These are phyloP conservation scores for Cynopterus sphinx DNA, from an alignment of 2,797 vertebrate genomes.

Conservation along the genomic window DNA sequence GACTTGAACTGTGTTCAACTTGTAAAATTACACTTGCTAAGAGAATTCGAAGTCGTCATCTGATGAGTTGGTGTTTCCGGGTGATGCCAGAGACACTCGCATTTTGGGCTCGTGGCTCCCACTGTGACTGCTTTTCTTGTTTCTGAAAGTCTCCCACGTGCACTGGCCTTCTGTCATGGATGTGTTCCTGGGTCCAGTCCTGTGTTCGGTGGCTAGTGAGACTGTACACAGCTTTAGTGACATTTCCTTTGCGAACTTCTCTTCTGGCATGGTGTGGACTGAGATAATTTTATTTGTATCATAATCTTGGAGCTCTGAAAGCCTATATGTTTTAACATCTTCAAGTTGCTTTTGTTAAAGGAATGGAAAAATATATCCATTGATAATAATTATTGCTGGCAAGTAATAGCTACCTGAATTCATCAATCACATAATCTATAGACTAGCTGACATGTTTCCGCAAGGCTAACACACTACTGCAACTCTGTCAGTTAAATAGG, in stretches of 20 bases:
- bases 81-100: constrained; percentile 74
- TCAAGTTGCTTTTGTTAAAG: constrained; percentile 85
- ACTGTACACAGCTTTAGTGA: constrained; percentile 79
- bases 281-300: constrained; percentile 83
- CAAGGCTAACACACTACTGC: constrained; percentile 78
- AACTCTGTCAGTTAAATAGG: constrained; percentile 76
- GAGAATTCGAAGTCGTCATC: constrained; percentile 75
- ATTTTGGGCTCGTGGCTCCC: constrained; percentile 56
- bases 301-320: constrained; percentile 81
- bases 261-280: constrained; percentile 81
- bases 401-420: constrained; percentile 85
- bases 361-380: constrained; percentile 88
- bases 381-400: constrained; percentile 86
- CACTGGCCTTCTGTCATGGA: constrained; percentile 70
- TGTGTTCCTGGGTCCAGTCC: constrained; percentile 66
- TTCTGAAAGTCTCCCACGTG: constrained; percentile 72
- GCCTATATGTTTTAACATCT: constrained; percentile 84
- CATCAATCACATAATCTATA: constrained; percentile 84
- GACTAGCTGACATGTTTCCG: constrained; percentile 80
- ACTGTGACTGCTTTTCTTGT: constrained; percentile 73
- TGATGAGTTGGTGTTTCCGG: constrained; percentile 54
- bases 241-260: constrained; percentile 80
- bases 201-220: constrained; percentile 74
- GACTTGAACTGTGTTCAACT: constrained; percentile 79
- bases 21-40: constrained; percentile 78